Base-by-base conservation (phyloP, 2,888 invertebrate species). In the Prenolepis imparis region DNA sequence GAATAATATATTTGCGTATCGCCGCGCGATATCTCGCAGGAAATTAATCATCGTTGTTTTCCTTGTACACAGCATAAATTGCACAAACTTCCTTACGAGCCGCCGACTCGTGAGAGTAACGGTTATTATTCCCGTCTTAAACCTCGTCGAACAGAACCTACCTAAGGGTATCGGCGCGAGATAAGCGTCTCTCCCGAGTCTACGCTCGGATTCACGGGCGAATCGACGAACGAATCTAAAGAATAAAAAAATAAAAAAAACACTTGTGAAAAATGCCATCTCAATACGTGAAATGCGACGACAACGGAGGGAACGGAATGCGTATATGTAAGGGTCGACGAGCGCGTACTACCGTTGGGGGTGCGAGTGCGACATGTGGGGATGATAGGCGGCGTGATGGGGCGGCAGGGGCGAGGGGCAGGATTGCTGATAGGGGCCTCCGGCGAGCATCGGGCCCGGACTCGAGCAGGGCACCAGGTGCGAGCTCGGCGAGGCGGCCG, bases 341-440 rank as follows among this genome's bases (percentile, higher is more conserved):
- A 81, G 48, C 74, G 41, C 80, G 86, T 86, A 96, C 96, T 97
- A 98, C 96, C 98, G 97, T 95, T 98, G 98, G 92, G 97, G 96
- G 95, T 98, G 98, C 92, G 96, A 96, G 94, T 96, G 96, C 89
- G 96, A 96, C 96, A 97, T 96, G 93, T 97, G 97, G 87, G 97
- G 96, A 94, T 97, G 95, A 87, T 95, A 95, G 90, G 95, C 93
- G 83, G 95, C 95, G 91, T 96, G 96, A 86, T 96, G 96, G 84
- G 96, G 96, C 90, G 97, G 97, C 90, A 97, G 96, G 83, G 98
- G 97, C 90, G 97, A 97, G 85, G 97, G 97, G 94, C 97, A 97
- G 89, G 97, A 96, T 86, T 97, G 96, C 82, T 95, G 95, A 89
- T 94, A 94, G 92, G 90, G 88, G 67, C 94, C 95, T 64, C 93